Percentiles rank a stretch among this genome's conserved stretches.
Conservation (phyloP, 2,113 vertebrate genomes). For the Prolemur simus region DNA sequence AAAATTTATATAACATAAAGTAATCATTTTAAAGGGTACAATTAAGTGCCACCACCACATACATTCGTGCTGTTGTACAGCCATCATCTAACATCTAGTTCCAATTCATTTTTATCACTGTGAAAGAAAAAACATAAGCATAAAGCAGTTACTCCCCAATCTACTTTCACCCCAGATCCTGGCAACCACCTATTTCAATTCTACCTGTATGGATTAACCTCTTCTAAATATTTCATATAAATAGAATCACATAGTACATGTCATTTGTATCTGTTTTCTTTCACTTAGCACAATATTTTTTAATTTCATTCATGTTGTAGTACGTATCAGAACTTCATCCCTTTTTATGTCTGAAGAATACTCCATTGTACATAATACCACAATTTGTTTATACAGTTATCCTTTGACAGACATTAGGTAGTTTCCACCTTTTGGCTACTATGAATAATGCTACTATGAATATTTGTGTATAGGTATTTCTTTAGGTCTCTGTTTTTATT, state of each 20-base stretch:
- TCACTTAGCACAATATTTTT: background rate
- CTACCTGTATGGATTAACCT: background rate
- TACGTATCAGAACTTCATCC: background rate
- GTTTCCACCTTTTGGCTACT: background rate
- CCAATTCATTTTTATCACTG: background rate
- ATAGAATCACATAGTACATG: background rate
- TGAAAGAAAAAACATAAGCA: background rate
- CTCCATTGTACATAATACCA: no score
- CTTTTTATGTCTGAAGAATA: background rate
- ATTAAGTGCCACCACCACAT: background rate
- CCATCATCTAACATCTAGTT: background rate
- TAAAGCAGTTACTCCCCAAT: background rate
- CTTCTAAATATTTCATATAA: background rate
- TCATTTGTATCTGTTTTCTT: background rate
- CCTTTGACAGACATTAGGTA: background rate
- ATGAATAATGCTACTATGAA: background rate
- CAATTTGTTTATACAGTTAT: no score
- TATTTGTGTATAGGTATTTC: background rate
- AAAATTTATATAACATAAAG: background rate
- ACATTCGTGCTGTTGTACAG: background rate
- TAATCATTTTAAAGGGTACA: background rate
- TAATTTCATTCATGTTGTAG: background rate
- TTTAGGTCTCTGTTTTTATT: background rate
- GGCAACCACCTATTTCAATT: background rate
- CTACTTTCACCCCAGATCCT: background rate